phyloP scores from a whole-genome alignment of 2,113 vertebrate species.

The Nannospalax galili region DNA sequence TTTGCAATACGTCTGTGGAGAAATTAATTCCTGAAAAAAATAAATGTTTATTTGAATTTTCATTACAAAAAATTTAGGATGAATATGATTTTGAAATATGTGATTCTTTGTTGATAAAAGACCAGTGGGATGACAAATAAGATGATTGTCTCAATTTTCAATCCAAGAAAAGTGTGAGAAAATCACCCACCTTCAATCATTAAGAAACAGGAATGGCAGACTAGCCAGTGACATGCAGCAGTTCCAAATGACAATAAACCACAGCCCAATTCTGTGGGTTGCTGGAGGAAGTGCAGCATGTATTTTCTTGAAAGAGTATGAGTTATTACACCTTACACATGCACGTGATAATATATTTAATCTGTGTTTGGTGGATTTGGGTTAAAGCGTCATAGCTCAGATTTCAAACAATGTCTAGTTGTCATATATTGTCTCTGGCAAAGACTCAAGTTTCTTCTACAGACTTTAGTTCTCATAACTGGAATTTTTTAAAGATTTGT shows the following conservation, averaged over 20 bases:
- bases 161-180: not conserved
- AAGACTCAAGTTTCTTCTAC: not conserved
- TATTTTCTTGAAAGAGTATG: not conserved
- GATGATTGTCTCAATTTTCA: constrained; percentile 11
- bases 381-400: not conserved
- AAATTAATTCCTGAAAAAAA: not conserved
- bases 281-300: not conserved
- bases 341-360: not conserved
- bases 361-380: not conserved
- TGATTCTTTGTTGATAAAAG: not conserved
- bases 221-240: not conserved
- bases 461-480: constrained; percentile 22
- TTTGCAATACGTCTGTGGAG: not conserved
- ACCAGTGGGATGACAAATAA: not conserved
- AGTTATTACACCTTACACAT: not conserved
- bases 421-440: not conserved
- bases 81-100: not conserved
- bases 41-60: no score
- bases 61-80: not conserved
- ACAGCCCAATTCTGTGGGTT: not conserved
- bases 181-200: not conserved
- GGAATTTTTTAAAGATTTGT: not conserved
- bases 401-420: constrained; percentile 16
- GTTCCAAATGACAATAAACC: not conserved
- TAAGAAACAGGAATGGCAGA: not conserved